These are phyloP conservation scores for Pterocles gutturalis DNA, from an alignment of 2,113 vertebrate species.

Conservation along the genomic window DNA sequence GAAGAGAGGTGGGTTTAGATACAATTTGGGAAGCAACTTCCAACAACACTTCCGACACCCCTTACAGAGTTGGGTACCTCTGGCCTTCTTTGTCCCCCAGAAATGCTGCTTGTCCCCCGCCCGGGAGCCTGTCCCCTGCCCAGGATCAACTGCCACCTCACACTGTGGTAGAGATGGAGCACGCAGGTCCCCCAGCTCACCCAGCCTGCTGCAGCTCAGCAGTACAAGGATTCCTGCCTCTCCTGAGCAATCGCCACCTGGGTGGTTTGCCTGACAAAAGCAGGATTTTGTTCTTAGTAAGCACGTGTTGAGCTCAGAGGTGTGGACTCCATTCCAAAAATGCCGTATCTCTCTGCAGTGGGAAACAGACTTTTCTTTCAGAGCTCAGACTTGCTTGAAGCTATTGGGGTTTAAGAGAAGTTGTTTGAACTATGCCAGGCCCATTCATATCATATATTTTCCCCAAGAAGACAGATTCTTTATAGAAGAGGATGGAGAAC, in stretches of 20 bases:
- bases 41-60: accelerated
- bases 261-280: not conserved
- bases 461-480: not conserved
- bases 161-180: not conserved
- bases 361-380: not conserved
- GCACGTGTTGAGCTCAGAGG: not conserved
- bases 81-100: accelerated
- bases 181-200: accelerated
- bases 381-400: not conserved
- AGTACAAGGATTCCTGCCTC: not conserved
- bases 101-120: not conserved
- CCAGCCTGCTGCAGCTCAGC: not conserved
- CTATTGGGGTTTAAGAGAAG: not conserved
- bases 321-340: not conserved
- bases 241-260: not conserved
- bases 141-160: not conserved
- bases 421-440: not conserved
- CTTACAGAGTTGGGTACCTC: not conserved
- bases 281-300: not conserved
- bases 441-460: not conserved
- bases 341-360: not conserved
- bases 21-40: not conserved
- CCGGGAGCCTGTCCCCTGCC: not conserved
- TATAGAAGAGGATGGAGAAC: not conserved
- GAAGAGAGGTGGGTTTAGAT: not conserved